Conservation (phyloP, 2,113 vertebrate genomes). For the Todiramphus chloris region DNA sequence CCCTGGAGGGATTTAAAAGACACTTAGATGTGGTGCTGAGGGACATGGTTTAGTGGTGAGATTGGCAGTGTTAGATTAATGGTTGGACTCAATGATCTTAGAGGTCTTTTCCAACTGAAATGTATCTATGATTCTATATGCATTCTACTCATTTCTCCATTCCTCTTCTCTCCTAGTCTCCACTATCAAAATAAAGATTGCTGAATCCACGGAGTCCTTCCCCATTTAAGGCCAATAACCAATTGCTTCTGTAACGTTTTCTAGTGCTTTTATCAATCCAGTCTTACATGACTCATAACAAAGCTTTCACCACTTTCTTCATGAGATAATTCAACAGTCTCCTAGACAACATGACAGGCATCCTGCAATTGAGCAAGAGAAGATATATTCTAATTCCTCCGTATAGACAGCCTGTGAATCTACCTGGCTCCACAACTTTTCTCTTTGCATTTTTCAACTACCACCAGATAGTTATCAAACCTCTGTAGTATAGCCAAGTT, state of each 20-base stretch:
- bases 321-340: not conserved
- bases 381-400: not conserved
- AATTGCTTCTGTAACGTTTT: not conserved
- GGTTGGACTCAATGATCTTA: no score
- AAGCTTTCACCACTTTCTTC: not conserved
- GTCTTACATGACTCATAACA: not conserved
- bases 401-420: not conserved
- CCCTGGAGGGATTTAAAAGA: no score
- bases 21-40: no score
- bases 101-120: no score
- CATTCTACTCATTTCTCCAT: not conserved
- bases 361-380: not conserved
- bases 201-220: not conserved
- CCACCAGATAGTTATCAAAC: not conserved
- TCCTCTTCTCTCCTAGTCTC: not conserved
- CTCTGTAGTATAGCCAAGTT: not conserved
- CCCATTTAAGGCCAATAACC: not conserved
- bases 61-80: no score
- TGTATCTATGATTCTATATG: no score
- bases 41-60: no score
- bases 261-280: not conserved
- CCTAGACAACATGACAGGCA: not conserved
- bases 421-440: not conserved
- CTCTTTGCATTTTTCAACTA: not conserved
- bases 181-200: not conserved